These are phyloP conservation scores for Tipula confusa DNA, from an alignment of 2,888 invertebrate species.

Conservation along the genomic window DNA sequence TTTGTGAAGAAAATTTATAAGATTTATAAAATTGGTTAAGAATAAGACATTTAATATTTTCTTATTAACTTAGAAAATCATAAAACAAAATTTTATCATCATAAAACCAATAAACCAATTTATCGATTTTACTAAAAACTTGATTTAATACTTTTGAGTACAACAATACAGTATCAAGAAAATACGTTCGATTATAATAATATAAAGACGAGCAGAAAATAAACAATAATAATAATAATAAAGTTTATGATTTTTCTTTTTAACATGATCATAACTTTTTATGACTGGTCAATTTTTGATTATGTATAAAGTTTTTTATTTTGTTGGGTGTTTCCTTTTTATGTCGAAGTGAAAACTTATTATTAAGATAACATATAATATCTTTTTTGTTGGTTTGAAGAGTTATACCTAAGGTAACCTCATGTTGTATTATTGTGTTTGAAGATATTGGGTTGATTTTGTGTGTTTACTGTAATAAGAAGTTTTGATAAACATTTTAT, in stretches of 20 bases:
- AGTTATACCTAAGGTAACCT: neutral
- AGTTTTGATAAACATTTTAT: no score
- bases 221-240: neutral
- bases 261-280: neutral
- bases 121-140: neutral
- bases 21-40: no score
- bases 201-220: neutral
- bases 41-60: no score
- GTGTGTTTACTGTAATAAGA: neutral
- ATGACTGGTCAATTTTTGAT: neutral
- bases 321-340: neutral
- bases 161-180: neutral
- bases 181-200: neutral
- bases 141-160: neutral
- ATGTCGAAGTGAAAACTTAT: neutral
- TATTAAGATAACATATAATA: neutral
- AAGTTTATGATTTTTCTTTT: conserved; percentile 5
- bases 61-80: neutral
- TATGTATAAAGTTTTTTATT: neutral
- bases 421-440: neutral
- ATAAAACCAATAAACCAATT: neutral
- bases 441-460: neutral
- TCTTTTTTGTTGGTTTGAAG: neutral
- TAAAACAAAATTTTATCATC: neutral
- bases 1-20: no score